These are phyloP conservation scores for Ormia ochracea DNA, from an alignment of 2,888 invertebrate species.

Conservation along the genomic window DNA sequence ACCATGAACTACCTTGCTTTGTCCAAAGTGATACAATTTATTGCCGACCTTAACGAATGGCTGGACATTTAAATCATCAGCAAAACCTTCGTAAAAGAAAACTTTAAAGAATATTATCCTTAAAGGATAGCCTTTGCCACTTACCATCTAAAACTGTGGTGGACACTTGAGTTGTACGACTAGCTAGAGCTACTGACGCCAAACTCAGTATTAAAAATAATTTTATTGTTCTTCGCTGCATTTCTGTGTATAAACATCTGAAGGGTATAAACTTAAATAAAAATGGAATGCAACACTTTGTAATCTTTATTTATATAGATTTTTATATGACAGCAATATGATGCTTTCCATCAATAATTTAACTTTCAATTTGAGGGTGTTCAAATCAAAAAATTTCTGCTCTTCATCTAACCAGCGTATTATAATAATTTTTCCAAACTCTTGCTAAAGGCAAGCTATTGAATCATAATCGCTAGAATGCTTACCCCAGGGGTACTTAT, in stretches of 20 bases:
- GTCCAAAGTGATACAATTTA: constrained; percentile 51
- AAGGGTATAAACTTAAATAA: neutral
- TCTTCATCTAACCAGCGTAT: too few species aligned
- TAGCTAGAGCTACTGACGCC: neutral
- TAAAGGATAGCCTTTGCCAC: neutral
- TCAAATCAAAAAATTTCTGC: too few species aligned
- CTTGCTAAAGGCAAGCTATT: too few species aligned
- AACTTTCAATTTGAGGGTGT: too few species aligned
- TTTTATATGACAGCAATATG: neutral
- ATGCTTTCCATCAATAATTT: neutral
- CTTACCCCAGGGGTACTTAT: too few species aligned
- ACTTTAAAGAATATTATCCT: neutral
- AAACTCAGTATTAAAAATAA: neutral
- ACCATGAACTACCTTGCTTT: constrained; percentile 29
- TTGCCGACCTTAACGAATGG: constrained; percentile 36
- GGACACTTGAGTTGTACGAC: neutral
- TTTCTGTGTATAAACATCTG: neutral
- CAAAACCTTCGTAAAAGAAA: neutral
- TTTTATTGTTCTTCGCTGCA: constrained; percentile 9
- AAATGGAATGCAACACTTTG: neutral
- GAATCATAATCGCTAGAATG: too few species aligned
- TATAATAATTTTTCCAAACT: too few species aligned
- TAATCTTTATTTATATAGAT: constrained; percentile 7
- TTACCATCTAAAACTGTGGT: constrained; percentile 34
- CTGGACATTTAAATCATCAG: constrained; percentile 9